Evolutionary conservation across 2,888 invertebrate genomes (phyloP), one percentile per base, ranked within the genome.

Genomic region (Timema cristinae): DNA sequence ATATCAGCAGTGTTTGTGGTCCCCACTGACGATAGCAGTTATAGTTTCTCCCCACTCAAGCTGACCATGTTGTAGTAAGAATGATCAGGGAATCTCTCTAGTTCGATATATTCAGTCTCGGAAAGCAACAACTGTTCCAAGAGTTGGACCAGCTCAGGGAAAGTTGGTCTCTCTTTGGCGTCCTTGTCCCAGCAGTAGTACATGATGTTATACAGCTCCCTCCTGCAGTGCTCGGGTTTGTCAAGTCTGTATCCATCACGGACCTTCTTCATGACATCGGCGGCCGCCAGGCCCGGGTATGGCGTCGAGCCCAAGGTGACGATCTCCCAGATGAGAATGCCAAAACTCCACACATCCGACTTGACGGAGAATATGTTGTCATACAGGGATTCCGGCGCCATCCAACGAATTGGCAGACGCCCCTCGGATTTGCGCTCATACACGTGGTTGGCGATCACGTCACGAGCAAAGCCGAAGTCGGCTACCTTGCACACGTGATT

Each of bases 291-390:
- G 0, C 96, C 96, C 0, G 97, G 97, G 83, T 97, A 97, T 0
- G 97, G 97, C 69, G 96, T 96, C 49, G 96, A 95, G 16, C 97
- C 97, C 13, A 73, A 66, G 8, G 73, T 73, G 48, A 73, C 73
- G 11, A 73, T 68, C 84, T 97, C 97, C 97, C 97, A 98, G 79
- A 97, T 89, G 10, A 97, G 86, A 13, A 97, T 91, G 0, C 97
- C 97, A 79, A 96, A 97, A 78, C 96, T 95, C 97, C 97, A 97
- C 66, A 97, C 93, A 81, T 97, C 97, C 2, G 95, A 95, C 82
- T 96, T 95, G 2, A 93, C 90, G 11, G 95, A 94, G 83, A 95
- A 97, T 79, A 96, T 90, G 80, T 96, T 96, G 80, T 97, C 96
- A 81, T 94, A 95, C 2, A 97, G 87, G 2, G 96, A 95, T 80